Base-by-base conservation (phyloP, 2,888 invertebrate genomes). In the Gastracanthus pulcherrimus region DNA sequence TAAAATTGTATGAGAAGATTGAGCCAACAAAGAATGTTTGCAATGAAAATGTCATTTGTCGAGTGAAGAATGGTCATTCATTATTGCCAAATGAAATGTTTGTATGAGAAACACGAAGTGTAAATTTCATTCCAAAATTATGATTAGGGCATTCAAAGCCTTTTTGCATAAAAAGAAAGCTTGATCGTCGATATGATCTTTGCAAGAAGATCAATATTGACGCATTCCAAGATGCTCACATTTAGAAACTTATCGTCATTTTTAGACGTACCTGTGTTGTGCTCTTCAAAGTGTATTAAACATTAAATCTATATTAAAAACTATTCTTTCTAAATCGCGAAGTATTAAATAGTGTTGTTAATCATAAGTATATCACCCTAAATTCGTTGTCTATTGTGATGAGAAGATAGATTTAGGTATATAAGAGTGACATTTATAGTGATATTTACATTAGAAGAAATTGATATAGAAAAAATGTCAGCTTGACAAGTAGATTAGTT, bases 201-300 rank as follows among this genome's bases (percentile, higher is more conserved):
- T 45, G 66, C 11, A 38, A 36, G 38, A 76, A 29, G 58, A 60
- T 16, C 1, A 9, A 62, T n/a, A 48, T 38, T 29, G 67, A 51
- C 29, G 29, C 62, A 41, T 64, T 48, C 19, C 74, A 72, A 58
- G 34, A 60, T 38, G 78, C 78, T 78, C 41, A 74, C 79, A 79
- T 34, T 74, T 23, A 74, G 23, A 69, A 11, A 26, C 66, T 41
- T 74, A 38, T 74, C 72, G 70, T 67, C 77, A 66, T 62, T 58
- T 76, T 36, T 67, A 45, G 81, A 77, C 81, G 74, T 81, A 81
- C 81, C 81, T 81, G 72, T 41, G 72, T 71, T n/a, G 77, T 34
- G 77, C 69, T 81, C 81, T 81, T 81, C 72, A 58, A 76, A 76
- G 72, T 72, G 64, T 62, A 64, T 55, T 16, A 81, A 81, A 81